A percentile compares a stretch with the other conserved stretches of the same genome.
Evolutionary conservation across 2,888 invertebrate species (phyloP).

Genomic region (Campaea margaritaria): DNA sequence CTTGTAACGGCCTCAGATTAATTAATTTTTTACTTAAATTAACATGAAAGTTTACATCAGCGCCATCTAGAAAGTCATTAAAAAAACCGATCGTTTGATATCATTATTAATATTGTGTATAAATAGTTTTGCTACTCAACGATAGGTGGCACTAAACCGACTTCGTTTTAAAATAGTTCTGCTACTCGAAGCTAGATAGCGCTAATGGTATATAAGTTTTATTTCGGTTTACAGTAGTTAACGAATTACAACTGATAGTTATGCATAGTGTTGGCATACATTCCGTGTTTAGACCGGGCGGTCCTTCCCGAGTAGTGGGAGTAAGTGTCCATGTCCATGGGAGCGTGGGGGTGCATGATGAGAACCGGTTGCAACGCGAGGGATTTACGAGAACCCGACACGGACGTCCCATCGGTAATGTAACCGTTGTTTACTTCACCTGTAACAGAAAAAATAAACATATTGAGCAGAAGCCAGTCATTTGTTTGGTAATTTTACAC

Average conservation of each 20-base stretch:
- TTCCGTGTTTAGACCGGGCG: conserved; percentile 85
- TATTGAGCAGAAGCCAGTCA: no score
- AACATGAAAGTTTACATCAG: neutral
- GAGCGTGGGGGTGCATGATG: conserved; percentile 89
- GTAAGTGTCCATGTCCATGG: conserved; percentile 89
- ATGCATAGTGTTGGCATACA: conserved; percentile 88
- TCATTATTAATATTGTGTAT: neutral
- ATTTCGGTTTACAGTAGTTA: conserved; percentile 8
- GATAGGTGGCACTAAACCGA: conserved; percentile 22
- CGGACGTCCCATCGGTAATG: conserved; percentile 93
- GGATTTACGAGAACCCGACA: conserved; percentile 94
- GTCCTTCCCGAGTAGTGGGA: conserved; percentile 92
- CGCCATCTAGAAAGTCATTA: neutral
- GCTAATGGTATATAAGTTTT: neutral
- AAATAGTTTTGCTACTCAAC: neutral
- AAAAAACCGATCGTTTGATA: neutral
- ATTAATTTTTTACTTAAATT: no score
- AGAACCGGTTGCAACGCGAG: conserved; percentile 94
- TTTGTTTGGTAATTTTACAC: no score
- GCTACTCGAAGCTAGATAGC: conserved; percentile 8
- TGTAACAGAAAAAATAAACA: conserved; percentile 74
- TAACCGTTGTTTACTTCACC: conserved; percentile 96
- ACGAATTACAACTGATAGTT: conserved; percentile 87
- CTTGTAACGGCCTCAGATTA: no score
- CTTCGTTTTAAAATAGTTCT: neutral